Evolutionary conservation across 92 coral and sea anemone species (phyloP), one percentile per base, ranked within the genome.

Genomic region (Epizoanthus illoricatus): DNA sequence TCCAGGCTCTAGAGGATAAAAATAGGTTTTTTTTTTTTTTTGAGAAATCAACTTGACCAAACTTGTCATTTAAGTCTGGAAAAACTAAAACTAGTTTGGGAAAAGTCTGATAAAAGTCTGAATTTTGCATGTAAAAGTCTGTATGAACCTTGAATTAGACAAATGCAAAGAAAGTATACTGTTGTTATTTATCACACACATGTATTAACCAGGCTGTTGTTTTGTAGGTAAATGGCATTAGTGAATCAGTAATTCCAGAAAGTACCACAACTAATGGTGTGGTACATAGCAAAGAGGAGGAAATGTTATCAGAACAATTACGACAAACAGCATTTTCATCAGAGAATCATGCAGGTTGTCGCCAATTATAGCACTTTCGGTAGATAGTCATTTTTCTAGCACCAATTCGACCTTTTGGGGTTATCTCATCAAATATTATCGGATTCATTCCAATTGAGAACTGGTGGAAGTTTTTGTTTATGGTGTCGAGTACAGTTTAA

Each of bases 281-380:
- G 5, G 63, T 93, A 13, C 85, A 75, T 67, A 86, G 87, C 55
- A 93, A 93, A 85, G 97, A 93, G 19, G 97, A 93, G 36, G 97
- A 93, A 64, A 54, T 84, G 75, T 79, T 91, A 84, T 81, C 93
- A 3, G 83, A 90, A 75, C 92, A 93, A 74, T 69, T 93, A 45
- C 85, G 85, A 45, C 79, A 83, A n/a, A 76, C 97, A 39, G 72
- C 90, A 39, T 56, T 88, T 80, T 75, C 84, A 12, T 84, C 81
- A 74, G 86, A 91, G 63, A 85, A 55, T 63, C 92, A 85, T 61
- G 42, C 81, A 79, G 90, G 85, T 12, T 82, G 87, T 73, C 75
- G 69, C 12, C 92, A 89, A 21, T 61, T 80, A 64, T 80, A 85
- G 71, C 85, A 70, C 12, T 20, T 42, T 65, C 56, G 56, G 10